Conservation (phyloP, 2,113 vertebrate species). For the Rhea americana region DNA sequence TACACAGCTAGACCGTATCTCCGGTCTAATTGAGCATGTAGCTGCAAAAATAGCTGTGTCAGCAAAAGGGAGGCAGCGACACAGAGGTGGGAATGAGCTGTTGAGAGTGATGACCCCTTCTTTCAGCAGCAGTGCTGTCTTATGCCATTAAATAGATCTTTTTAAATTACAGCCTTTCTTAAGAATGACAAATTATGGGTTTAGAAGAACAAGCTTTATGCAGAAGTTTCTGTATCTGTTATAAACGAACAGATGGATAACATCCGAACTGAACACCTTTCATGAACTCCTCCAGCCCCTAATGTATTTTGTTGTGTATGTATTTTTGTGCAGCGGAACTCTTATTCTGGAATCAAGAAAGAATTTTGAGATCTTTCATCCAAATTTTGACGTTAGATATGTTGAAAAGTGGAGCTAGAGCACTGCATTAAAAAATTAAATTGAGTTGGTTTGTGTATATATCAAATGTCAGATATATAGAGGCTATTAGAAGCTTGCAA, state of each 20-base stretch:
- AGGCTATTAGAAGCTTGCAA: neutral
- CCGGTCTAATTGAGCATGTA: fast-evolving
- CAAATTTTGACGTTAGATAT: neutral
- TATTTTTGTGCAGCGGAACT: neutral
- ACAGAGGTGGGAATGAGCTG: neutral
- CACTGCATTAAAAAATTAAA: neutral
- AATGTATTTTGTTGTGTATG: fast-evolving
- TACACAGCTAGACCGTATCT: fast-evolving
- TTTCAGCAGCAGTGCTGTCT: neutral
- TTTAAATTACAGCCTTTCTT: neutral
- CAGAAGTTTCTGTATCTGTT: neutral
- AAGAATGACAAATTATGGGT: neutral
- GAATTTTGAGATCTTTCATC: neutral
- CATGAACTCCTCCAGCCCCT: fast-evolving
- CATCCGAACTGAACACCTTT: neutral
- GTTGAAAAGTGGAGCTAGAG: neutral
- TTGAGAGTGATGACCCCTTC: fast-evolving
- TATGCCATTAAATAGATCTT: neutral
- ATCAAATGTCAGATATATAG: neutral
- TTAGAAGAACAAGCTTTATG: neutral
- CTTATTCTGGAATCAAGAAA: neutral
- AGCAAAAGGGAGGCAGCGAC: neutral
- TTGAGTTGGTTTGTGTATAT: neutral
- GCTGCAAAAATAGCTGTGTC: neutral
- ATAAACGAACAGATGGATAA: neutral